phyloP scores from a whole-genome alignment of 30 jellyfish, hydroid and myxozoan species.

The Morbakka virulenta region DNA sequence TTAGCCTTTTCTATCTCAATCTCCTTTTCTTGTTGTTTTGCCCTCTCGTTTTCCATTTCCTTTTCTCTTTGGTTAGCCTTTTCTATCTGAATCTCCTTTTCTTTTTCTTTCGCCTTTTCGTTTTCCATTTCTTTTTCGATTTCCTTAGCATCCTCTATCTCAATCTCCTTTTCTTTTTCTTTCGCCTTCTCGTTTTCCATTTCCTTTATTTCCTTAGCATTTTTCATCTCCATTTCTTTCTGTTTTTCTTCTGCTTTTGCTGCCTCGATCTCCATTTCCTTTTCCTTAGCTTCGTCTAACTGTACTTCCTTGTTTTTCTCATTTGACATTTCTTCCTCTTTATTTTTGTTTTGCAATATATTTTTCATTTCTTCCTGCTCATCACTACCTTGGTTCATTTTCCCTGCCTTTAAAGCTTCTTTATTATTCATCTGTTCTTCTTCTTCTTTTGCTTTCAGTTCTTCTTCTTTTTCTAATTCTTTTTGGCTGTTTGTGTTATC shows the following conservation, averaged over 20 bases:
- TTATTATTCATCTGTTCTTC: neutral
- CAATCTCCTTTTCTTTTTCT: too few species aligned
- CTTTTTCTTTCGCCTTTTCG: too few species aligned
- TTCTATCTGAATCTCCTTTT: too few species aligned
- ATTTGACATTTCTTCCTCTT: neutral
- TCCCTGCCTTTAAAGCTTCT: conserved; percentile 9
- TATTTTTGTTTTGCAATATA: conserved; percentile 6
- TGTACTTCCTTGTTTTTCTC: neutral
- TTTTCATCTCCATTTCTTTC: neutral
- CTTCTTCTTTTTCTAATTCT: neutral
- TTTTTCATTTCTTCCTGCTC: conserved; percentile 4
- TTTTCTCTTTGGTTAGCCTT: too few species aligned
- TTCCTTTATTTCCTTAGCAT: neutral
- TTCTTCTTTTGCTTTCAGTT: neutral
- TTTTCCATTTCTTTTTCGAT: too few species aligned
- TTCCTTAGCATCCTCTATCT: too few species aligned
- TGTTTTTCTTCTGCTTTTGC: neutral
- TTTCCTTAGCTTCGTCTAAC: neutral
- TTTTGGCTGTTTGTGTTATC: too few species aligned
- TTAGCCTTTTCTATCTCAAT: too few species aligned
- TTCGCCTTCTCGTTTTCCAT: too few species aligned
- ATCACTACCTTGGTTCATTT: conserved; percentile 15
- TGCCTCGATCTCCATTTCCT: neutral
- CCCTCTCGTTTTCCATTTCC: too few species aligned
- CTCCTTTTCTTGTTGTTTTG: too few species aligned